Percentiles rank a stretch among this genome's conserved stretches.
Conservation (phyloP, 35 echinoderm and acorn worm species). For the Acanthaster planci region DNA sequence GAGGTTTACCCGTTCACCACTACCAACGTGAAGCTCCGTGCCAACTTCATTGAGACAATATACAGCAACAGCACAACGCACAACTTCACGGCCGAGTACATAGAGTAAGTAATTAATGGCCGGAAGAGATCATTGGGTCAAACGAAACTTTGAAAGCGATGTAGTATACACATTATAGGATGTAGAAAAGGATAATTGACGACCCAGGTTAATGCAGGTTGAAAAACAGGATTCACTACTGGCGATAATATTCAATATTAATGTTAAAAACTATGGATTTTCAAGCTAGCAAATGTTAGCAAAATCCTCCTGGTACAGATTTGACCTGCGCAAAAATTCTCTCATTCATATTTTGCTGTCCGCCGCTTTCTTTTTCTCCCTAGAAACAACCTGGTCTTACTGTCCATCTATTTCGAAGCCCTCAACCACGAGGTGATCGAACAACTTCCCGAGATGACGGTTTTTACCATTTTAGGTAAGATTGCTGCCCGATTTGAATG, state of each 20-base stretch:
- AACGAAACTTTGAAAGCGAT: too few species aligned
- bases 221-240: too few species aligned
- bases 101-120: conserved; percentile 58
- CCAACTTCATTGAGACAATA: conserved; percentile 46
- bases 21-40: conserved; percentile 50
- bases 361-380: not conserved
- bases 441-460: conserved; percentile 76
- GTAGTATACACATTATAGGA: too few species aligned
- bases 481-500: not conserved
- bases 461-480: conserved; percentile 79
- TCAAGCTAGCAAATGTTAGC: too few species aligned
- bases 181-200: too few species aligned
- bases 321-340: too few species aligned
- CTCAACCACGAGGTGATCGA: conserved; percentile 83
- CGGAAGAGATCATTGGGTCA: too few species aligned
- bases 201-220: too few species aligned
- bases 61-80: conserved; percentile 26
- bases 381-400: conserved; percentile 79
- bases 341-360: too few species aligned
- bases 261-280: too few species aligned
- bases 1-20: conserved; percentile 63
- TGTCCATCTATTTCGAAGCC: conserved; percentile 86
- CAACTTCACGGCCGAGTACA: conserved; percentile 64
- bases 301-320: too few species aligned
- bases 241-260: too few species aligned